These are phyloP conservation scores for Bombus difficillimus DNA, from an alignment of 1,140 invertebrate species.

Conservation along the genomic window DNA sequence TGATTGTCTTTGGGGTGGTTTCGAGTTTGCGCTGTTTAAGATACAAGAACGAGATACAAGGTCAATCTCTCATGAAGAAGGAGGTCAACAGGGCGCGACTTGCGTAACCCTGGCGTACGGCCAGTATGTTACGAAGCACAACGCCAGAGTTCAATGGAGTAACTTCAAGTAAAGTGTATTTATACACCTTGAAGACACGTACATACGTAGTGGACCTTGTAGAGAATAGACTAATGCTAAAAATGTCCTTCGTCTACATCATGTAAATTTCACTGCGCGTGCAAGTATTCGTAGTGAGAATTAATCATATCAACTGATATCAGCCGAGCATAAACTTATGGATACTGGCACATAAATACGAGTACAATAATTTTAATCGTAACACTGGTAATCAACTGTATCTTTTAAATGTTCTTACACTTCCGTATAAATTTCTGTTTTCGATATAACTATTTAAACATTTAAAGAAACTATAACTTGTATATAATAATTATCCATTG, in stretches of 20 bases:
- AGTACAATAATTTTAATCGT: background rate
- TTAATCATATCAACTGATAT: constrained; percentile 11
- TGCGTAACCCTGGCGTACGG: constrained; percentile 77
- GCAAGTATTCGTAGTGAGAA: constrained; percentile 27
- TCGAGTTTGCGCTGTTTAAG: constrained; percentile 42
- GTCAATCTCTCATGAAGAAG: constrained; percentile 74
- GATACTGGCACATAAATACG: too few relatives aligned
- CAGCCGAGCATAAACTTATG: too few relatives aligned
- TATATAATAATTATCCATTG: background rate
- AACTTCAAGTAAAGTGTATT: constrained; percentile 74
- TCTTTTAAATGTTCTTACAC: background rate
- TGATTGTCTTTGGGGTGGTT: constrained; percentile 37
- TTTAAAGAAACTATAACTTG: background rate
- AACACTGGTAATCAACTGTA: background rate
- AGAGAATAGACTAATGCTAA: constrained; percentile 68
- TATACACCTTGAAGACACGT: constrained; percentile 65
- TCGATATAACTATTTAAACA: background rate
- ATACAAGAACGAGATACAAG: constrained; percentile 73
- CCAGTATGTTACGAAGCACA: constrained; percentile 70
- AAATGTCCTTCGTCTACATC: constrained; percentile 45
- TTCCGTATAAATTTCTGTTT: background rate
- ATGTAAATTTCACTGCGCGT: constrained; percentile 1
- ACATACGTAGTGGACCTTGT: constrained; percentile 68
- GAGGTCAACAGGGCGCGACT: constrained; percentile 77
- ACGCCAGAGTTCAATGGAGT: constrained; percentile 82